These are phyloP conservation scores for Charadrius vociferus DNA, from an alignment of 2,113 vertebrate species.

Conservation along the genomic window DNA sequence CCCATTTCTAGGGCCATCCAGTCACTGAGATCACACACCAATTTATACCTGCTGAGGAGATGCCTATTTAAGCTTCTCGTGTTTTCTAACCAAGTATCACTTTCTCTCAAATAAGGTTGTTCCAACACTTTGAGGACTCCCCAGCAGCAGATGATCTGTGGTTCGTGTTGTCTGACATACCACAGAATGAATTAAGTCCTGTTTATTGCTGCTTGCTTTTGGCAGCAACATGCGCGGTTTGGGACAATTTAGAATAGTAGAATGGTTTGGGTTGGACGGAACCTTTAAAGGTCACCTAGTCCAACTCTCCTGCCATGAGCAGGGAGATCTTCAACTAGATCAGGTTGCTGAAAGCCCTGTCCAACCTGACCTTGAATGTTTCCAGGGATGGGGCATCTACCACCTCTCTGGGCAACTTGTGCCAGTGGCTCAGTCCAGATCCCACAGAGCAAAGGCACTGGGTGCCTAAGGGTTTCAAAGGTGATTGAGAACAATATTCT, in stretches of 20 bases:
- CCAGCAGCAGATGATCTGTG: background rate
- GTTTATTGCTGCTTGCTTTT: background rate
- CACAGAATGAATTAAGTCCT: background rate
- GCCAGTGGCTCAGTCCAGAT: background rate
- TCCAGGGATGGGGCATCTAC: background rate
- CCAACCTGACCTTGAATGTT: background rate
- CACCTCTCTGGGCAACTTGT: background rate
- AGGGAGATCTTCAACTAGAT: background rate
- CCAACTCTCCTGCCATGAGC: fast-evolving
- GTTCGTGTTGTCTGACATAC: background rate
- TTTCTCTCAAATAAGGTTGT: background rate
- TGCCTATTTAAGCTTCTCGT: background rate
- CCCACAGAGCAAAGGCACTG: background rate
- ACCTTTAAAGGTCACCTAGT: background rate
- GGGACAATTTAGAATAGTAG: background rate
- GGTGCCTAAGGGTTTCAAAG: background rate
- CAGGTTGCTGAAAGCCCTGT: background rate
- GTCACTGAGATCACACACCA: background rate
- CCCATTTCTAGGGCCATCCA: background rate
- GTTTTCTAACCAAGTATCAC: background rate
- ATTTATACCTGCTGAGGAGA: background rate
- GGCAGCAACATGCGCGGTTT: background rate
- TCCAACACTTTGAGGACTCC: background rate
- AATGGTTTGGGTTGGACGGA: background rate
- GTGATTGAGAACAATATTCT: background rate